Evolutionary conservation across 23 tunicate genomes (phyloP).

Genomic region (Pegea sp.): DNA sequence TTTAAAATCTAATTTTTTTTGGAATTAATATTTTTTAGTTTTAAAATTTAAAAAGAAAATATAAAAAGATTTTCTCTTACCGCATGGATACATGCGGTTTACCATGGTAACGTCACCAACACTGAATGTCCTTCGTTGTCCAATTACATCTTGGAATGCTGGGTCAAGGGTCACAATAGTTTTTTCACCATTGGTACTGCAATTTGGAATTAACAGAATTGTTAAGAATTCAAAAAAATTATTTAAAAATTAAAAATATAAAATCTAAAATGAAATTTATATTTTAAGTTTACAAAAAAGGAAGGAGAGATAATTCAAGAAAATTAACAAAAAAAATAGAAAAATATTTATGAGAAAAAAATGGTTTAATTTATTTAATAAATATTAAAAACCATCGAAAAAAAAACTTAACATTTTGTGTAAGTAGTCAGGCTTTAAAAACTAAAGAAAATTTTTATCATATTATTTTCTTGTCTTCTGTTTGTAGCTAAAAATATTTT

Average conservation of each 20-base stretch:
- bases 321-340: slow-evolving; percentile 1
- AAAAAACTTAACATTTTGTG: too few relatives aligned
- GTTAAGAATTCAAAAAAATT: too few relatives aligned
- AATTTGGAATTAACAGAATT: too few relatives aligned
- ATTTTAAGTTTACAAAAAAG: neutral
- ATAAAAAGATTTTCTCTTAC: slow-evolving; percentile 15
- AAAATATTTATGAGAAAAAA: neutral
- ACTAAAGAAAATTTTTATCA: too few relatives aligned
- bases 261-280: neutral
- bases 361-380: too few relatives aligned
- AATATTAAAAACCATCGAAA: too few relatives aligned
- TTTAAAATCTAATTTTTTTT: neutral
- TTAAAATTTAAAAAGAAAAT: neutral
- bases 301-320: neutral
- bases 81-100: slow-evolving; percentile 52
- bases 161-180: slow-evolving; percentile 88
- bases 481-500: too few relatives aligned
- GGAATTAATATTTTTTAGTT: neutral
- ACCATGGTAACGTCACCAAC: slow-evolving; percentile 50
- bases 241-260: too few relatives aligned
- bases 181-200: slow-evolving; percentile 46
- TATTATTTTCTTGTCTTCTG: too few relatives aligned
- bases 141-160: slow-evolving; percentile 78
- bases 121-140: slow-evolving; percentile 73
- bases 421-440: too few relatives aligned